Conservation (phyloP, 1,140 invertebrate species). For the Mercenaria mercenaria region DNA sequence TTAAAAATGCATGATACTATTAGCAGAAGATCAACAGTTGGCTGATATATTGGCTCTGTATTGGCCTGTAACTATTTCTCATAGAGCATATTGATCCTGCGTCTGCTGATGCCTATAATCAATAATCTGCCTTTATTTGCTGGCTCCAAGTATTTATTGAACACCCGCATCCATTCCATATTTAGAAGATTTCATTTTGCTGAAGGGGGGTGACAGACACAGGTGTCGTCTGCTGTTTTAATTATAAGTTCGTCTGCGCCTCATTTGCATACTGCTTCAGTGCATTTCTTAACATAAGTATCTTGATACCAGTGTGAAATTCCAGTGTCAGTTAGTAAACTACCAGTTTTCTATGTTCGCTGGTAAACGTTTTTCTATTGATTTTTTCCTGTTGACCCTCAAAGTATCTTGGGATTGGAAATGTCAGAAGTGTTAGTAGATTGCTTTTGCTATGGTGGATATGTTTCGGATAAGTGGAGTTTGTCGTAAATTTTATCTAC, state of each 20-base stretch:
- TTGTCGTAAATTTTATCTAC: neutral
- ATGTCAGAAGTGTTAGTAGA: conserved; percentile 27
- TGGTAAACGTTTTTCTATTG: conserved; percentile 15
- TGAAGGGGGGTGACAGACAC: neutral
- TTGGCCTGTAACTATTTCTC: neutral
- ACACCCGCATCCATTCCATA: conserved; percentile 19
- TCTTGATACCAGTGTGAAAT: neutral
- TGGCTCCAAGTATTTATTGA: conserved; percentile 12
- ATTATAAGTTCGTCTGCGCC: neutral
- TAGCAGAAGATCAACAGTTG: conserved; percentile 9
- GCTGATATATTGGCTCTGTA: neutral
- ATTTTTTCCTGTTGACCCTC: conserved; percentile 21
- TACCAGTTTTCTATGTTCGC: neutral
- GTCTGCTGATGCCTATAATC: conserved; percentile 1
- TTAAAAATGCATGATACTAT: conserved; percentile 1
- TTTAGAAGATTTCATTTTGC: conserved; percentile 7
- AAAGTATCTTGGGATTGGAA: neutral
- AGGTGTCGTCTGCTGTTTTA: conserved; percentile 1
- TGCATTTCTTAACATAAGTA: conserved; percentile 18
- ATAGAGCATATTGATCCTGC: neutral
- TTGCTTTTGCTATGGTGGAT: conserved; percentile 30
- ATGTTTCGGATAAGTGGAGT: conserved; percentile 24
- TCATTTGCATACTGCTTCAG: neutral
- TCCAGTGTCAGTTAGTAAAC: neutral
- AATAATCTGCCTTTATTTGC: conserved; percentile 15